Base-by-base conservation (phyloP, 1,140 invertebrate genomes). In the Cyrtorhinus lividipennis region DNA sequence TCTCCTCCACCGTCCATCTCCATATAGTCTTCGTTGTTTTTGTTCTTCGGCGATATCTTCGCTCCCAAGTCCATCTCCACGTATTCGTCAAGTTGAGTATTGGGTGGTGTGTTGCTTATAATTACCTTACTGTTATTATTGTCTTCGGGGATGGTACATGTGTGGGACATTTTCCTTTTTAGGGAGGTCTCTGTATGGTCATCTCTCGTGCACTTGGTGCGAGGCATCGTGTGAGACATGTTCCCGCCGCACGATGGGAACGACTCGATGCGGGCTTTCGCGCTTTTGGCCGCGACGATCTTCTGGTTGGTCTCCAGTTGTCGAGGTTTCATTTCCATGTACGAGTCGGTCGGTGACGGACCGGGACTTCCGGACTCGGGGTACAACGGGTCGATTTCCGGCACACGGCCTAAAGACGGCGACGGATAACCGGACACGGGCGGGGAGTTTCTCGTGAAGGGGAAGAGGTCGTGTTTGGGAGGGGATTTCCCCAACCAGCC, bases 51-150 rank as follows among this genome's bases (percentile, higher is more conserved):
- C 5, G 48, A 15, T 13, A n/a, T 59, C 64, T 66, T 70, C 63
- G 65, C 69, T 69, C 61, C 69, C 66, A 61, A 69, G 62, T 66
- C 71, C 81, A 83, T 84, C 64, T 82, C 80, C 1, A 83, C 78
- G 66, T 83, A 83, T 30, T 80, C 80, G 22, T 81, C 80, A 1
- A 73, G 73, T 2, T 74, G 70, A 53, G 73, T 72, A n/a, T 75
- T 71, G 8, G 57, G 8, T 13, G 57, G 2, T 73, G 75, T 59
- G 76, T 72, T 67, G 75, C 73, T 23, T 78, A 69, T 2, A 71
- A 71, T 20, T 65, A 72, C 18, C 66, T 72, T 65, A 70, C 73
- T 75, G 53, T 62, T 65, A 26, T 67, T 70, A 57, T 68, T 69
- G 44, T 67, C 67, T 56, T 68, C 67, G 15, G 58, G 58, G 58